Base-by-base conservation (phyloP, 2,888 invertebrate genomes). In the Ypsolopha sequella region DNA sequence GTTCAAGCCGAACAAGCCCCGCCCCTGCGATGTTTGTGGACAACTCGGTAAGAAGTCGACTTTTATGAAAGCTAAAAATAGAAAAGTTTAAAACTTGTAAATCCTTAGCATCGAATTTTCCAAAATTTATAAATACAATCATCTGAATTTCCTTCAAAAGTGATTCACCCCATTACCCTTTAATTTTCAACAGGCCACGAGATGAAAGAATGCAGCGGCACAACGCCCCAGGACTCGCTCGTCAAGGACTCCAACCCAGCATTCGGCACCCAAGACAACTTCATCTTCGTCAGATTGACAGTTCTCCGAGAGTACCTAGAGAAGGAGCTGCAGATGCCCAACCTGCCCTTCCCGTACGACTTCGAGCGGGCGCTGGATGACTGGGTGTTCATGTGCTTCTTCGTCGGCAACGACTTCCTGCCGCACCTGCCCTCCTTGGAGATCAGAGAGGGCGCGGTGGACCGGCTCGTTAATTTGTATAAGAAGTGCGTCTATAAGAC, bases 331-430 rank as follows among this genome's bases (percentile, higher is more conserved):
- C 75, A 82, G 65, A 98, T 99, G 96, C 94, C 94, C 0, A 95
- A 95, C 76, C 88, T 99, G 41, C 97, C 98, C 4, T 99, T 99
- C 76, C 87, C 90, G 49, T 99, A 96, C 75, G 96, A 97, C 70
- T 95, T 99, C 74, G 99, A 99, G 66, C 86, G 99, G 52, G 97
- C 93, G 0, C 76, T 99, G 11, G 99, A 99, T 70, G 99, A 99
- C 80, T 99, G 99, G 99, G 99, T 93, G 6, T 92, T 92, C 67
- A 98, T 99, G 97, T 99, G 99, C 73, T 99, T 99, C 87, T 99
- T 99, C 80, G 98, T 99, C 50, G 99, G 99, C 48, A 99, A 99
- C 71, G 99, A 99, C 82, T 99, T 99, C 73, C 78, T 99, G 63
- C 99, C 99, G 0, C 99, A 99, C 88, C 88, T 99, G 58, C 99